These are phyloP conservation scores for Maconellicoccus hirsutus DNA, from an alignment of 1,140 invertebrate species.

Conservation along the genomic window DNA sequence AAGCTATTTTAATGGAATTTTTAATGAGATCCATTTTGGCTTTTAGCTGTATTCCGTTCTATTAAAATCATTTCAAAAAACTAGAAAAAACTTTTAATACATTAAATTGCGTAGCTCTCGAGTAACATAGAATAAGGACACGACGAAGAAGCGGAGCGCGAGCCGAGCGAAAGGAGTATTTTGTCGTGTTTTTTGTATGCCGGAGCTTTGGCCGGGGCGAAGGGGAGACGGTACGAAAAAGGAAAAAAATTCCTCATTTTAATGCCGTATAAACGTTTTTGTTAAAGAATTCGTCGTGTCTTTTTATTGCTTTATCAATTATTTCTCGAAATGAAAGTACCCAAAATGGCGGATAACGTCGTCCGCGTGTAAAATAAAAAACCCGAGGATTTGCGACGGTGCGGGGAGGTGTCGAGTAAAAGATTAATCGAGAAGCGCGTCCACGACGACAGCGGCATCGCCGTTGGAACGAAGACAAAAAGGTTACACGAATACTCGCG, in stretches of 20 bases:
- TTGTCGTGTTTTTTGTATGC: not conserved
- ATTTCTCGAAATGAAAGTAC: not conserved
- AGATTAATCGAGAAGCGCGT: too few species aligned
- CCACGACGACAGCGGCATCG: too few species aligned
- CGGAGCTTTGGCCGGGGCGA: too few species aligned
- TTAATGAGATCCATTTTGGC: conserved; percentile 19
- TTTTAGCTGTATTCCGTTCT: conserved; percentile 17
- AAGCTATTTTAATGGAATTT: conserved; percentile 22
- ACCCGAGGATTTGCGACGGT: too few species aligned
- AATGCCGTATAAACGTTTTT: conserved; percentile 2
- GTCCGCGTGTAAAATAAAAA: too few species aligned
- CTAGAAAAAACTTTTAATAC: conserved; percentile 11
- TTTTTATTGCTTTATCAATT: conserved; percentile 10
- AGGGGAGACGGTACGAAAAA: too few species aligned
- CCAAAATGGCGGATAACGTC: not conserved
- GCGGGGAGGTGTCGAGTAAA: too few species aligned
- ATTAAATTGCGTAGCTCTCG: conserved; percentile 7
- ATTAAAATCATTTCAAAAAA: conserved; percentile 16
- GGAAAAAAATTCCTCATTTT: not conserved
- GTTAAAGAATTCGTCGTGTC: conserved; percentile 1
- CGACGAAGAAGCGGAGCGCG: too few species aligned
- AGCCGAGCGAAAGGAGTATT: not conserved
- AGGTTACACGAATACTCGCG: too few species aligned
- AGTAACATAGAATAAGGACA: too few species aligned
- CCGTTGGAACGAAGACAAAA: too few species aligned